phyloP scores from a whole-genome alignment of 2,888 invertebrate species.

The Megalurothrips usitatus region DNA sequence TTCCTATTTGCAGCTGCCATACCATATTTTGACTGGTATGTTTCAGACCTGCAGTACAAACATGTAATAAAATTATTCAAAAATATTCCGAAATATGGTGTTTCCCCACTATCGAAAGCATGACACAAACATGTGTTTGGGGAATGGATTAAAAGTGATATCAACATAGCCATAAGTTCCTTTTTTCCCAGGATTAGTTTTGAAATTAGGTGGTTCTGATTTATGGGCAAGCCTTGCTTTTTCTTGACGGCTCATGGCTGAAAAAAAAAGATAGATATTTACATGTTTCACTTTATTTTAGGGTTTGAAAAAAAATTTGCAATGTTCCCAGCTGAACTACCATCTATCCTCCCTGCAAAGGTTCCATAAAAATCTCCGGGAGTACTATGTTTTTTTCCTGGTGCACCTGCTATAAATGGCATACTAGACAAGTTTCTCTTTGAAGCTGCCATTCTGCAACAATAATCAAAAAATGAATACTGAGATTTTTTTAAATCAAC shows the following conservation, averaged over 20 bases:
- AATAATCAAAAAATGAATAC: constrained; percentile 27
- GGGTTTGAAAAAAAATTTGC: too few relatives aligned
- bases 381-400: constrained; percentile 48
- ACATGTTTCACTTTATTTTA: too few relatives aligned
- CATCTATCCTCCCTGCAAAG: constrained; percentile 41
- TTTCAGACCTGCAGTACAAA: not conserved
- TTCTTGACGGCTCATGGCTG: constrained; percentile 39
- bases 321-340: constrained; percentile 32
- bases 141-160: constrained; percentile 51
- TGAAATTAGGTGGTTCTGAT: constrained; percentile 40
- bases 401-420: constrained; percentile 44
- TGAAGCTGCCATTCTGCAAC: constrained; percentile 35
- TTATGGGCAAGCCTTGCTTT: constrained; percentile 27
- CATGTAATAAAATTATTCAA: not conserved
- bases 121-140: constrained; percentile 40
- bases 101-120: not conserved
- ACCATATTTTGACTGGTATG: not conserved
- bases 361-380: constrained; percentile 55
- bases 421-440: constrained; percentile 33
- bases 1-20: not conserved
- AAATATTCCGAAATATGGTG: not conserved
- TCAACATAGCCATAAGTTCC: constrained; percentile 54
- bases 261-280: constrained; percentile 13
- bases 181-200: constrained; percentile 46
- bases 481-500: not conserved